A percentile compares a stretch with the other conserved stretches of the same genome.
Evolutionary conservation across 2,113 vertebrate species (phyloP).

Genomic region (Dendropsophus ebraccatus): DNA sequence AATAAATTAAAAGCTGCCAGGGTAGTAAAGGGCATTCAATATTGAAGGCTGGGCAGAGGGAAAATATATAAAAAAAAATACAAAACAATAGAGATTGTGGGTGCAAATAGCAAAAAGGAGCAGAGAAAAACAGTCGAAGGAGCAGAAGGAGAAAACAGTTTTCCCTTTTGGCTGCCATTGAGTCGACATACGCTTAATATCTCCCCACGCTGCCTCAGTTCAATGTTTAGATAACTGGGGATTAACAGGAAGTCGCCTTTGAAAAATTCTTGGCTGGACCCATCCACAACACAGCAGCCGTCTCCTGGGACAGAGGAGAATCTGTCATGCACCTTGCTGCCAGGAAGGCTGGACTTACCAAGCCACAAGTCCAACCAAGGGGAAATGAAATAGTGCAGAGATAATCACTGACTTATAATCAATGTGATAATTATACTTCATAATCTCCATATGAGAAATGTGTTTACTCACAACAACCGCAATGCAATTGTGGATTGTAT

Average conservation of each 20-base stretch:
- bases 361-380: not conserved
- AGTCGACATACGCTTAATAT: conserved; percentile 53
- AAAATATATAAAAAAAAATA: not conserved
- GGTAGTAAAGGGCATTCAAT: not conserved
- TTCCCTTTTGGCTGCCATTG: conserved; percentile 56
- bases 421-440: conserved; percentile 35
- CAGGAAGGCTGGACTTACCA: not conserved
- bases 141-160: conserved; percentile 55
- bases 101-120: conserved; percentile 20
- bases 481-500: conserved; percentile 11
- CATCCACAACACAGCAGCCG: conserved; percentile 41
- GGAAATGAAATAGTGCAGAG: not conserved
- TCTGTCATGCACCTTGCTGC: conserved; percentile 26
- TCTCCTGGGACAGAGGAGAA: conserved; percentile 47
- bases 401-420: conserved; percentile 7
- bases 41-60: conserved; percentile 17
- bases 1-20: not conserved
- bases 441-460: conserved; percentile 30
- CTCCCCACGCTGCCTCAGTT: conserved; percentile 51
- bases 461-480: conserved; percentile 16
- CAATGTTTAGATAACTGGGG: conserved; percentile 56
- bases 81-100: conserved; percentile 12
- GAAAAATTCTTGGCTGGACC: conserved; percentile 51
- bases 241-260: conserved; percentile 58
- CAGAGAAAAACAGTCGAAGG: conserved; percentile 18